These are phyloP conservation scores for Leucoraja ocellata DNA, from an alignment of 2,797 vertebrate species.

Conservation along the genomic window DNA sequence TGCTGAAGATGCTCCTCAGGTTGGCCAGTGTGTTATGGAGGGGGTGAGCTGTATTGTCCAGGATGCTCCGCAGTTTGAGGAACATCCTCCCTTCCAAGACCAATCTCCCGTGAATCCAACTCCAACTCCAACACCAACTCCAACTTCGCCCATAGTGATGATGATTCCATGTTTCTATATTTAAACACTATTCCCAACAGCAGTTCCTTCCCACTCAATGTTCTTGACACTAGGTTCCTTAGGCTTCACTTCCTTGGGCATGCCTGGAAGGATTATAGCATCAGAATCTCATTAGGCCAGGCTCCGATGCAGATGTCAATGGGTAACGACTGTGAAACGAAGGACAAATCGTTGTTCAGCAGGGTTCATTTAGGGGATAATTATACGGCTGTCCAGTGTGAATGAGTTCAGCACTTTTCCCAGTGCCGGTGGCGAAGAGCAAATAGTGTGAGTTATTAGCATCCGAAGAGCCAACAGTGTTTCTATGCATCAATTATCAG, in stretches of 20 bases:
- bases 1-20: no score
- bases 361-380: background rate
- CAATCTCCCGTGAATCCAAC: no score
- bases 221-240: no score
- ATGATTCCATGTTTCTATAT: no score
- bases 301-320: background rate
- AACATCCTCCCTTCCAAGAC: no score
- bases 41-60: no score
- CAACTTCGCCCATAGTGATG: no score
- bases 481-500: background rate
- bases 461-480: background rate
- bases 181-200: no score
- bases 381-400: background rate
- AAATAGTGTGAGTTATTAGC: background rate
- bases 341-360: background rate
- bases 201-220: no score
- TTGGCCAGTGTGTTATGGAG: no score
- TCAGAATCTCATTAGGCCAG: background rate
- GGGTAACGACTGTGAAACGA: background rate
- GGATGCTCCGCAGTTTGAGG: no score
- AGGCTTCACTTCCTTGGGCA: background rate
- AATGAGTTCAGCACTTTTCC: background rate
- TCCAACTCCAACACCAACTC: no score
- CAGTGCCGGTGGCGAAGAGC: background rate
- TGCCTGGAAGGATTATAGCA: background rate